These are phyloP conservation scores for Chironomus riparius DNA, from an alignment of 2,888 invertebrate genomes.

Conservation along the genomic window DNA sequence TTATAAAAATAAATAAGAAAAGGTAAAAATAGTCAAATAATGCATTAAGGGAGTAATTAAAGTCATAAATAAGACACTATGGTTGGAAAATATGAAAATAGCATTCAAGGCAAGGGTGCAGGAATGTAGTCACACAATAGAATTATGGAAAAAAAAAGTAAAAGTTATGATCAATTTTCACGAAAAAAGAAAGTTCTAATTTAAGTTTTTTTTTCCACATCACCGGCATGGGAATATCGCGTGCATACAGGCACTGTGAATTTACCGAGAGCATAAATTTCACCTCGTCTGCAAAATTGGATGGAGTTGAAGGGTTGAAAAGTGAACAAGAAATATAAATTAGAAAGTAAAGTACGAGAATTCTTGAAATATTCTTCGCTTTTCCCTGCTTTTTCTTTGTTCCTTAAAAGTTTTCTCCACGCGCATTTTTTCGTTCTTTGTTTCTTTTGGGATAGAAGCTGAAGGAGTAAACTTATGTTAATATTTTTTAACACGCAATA, in stretches of 20 bases:
- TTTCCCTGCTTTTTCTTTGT: background rate
- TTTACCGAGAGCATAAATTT: background rate
- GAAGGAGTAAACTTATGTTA: constrained; percentile 17
- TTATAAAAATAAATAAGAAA: background rate
- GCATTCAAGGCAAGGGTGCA: background rate
- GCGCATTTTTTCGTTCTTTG: too few species aligned
- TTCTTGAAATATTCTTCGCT: background rate
- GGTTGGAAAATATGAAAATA: background rate
- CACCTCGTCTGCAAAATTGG: background rate
- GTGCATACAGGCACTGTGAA: constrained; percentile 6
- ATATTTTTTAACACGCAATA: constrained; percentile 26
- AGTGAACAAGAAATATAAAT: background rate
- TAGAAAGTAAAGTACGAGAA: background rate
- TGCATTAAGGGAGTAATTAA: constrained; percentile 26
- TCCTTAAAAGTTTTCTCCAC: background rate
- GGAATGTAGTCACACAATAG: background rate
- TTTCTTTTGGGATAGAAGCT: background rate
- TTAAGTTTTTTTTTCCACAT: background rate
- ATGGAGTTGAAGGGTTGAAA: background rate
- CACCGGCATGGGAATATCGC: background rate
- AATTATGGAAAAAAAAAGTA: background rate
- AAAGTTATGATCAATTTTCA: constrained; percentile 25
- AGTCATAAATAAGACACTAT: constrained; percentile 25
- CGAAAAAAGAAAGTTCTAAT: constrained; percentile 5
- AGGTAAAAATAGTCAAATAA: constrained; percentile 20